Evolutionary conservation across 2,797 vertebrate genomes (phyloP).

Genomic region (Antennarius maculatus): DNA sequence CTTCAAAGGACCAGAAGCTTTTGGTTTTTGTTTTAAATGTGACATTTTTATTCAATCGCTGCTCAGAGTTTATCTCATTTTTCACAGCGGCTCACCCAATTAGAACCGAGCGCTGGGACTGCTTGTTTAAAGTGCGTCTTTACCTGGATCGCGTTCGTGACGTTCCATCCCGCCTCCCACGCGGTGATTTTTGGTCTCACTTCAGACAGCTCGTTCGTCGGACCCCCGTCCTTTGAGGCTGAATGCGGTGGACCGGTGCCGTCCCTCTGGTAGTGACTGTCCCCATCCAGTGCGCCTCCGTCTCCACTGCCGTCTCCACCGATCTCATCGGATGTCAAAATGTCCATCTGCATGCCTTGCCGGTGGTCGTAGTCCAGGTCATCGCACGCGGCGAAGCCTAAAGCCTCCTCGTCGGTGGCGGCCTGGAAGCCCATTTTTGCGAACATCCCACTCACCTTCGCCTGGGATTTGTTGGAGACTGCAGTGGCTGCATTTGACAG

Average conservation of each 20-base stretch:
- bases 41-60: constrained; percentile 1
- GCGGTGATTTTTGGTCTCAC: constrained; percentile 90
- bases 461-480: constrained; percentile 93
- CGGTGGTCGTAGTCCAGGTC: constrained; percentile 94
- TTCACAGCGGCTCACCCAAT: constrained; percentile 37
- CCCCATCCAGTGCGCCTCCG: constrained; percentile 82
- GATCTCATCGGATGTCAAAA: constrained; percentile 82
- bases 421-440: constrained; percentile 96
- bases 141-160: constrained; percentile 98
- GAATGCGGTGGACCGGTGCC: constrained; percentile 72
- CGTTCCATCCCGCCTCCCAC: constrained; percentile 98
- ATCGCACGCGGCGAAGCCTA: constrained; percentile 93
- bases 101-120: constrained; percentile 20
- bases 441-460: constrained; percentile 95
- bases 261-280: constrained; percentile 93
- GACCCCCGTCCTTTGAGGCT: constrained; percentile 83
- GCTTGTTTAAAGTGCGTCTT: constrained; percentile 45
- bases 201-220: constrained; percentile 85
- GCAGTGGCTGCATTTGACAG: constrained; percentile 91
- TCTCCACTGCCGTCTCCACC: constrained; percentile 78
- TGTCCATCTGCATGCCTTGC: constrained; percentile 93
- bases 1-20: not conserved
- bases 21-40: not conserved
- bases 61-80: constrained; percentile 17
- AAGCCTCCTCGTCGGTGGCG: constrained; percentile 92